Base-by-base conservation (phyloP, 2,113 vertebrate species). In the Ictalurus punctatus region DNA sequence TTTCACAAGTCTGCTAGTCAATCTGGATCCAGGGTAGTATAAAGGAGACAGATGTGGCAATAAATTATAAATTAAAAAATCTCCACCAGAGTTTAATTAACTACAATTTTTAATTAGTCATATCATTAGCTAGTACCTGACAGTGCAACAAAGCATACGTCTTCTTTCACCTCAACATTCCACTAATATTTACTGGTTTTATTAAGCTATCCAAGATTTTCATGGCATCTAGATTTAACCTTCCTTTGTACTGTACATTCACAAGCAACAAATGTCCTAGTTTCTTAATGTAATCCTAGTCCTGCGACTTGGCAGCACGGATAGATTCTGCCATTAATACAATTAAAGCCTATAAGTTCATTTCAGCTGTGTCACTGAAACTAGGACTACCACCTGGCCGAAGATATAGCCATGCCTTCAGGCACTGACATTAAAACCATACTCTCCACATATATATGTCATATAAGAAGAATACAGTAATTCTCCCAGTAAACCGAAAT, bases 301-400 rank as follows among this genome's bases (percentile, higher is more conserved):
- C 93, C 90, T 93, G 92, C 93, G 91, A 94, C 92, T 92, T 94
- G 93, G 93, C 93, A 94, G 87, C 48, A 52, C 76, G 89, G 65
- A 92, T 87, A 85, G 86, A 89, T 86, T 91, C 71, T 83, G 69
- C 79, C 84, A 89, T 78, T 94, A 93, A 94, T 76, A 91, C 90
- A 87, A 23, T 89, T 92, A 90, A 93, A 93, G 93, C 90, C 65
- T 90, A 85, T 40, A 52, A 59, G 89, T 87, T 90, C 91, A 82
- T 86, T 71, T 86, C 80, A 83, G 65, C 71, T 90, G 84, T 87
- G 59, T 89, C 56, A 80, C 61, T 76, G 65, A 91, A 63, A 44
- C 23, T 67, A 84, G 86, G 90, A 81, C 88, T n/a, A 65, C n/a
- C 81, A 87, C 92, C 86, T 87, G 89, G 58, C 59, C 88, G 78